These are phyloP conservation scores for Chaenogobius annularis DNA, from an alignment of 2,113 vertebrate species.

Conservation along the genomic window DNA sequence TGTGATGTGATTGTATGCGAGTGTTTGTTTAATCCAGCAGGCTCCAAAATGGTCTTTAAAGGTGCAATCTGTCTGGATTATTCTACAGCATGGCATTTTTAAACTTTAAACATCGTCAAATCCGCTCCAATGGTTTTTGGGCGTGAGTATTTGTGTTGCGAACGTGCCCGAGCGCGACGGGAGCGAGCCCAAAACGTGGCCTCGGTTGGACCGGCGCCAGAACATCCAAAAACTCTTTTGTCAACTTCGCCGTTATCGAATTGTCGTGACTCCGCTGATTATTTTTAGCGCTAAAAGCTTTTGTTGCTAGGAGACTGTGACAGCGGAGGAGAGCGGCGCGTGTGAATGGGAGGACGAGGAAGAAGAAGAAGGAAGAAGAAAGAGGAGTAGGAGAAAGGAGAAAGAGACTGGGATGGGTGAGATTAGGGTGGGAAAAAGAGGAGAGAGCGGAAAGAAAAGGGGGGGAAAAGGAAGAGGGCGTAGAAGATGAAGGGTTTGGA, in stretches of 20 bases:
- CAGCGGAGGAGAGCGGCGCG: conserved; percentile 46
- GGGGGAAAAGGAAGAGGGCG: too few relatives aligned
- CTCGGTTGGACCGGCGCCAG: too few relatives aligned
- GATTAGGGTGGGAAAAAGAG: neutral
- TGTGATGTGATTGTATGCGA: too few relatives aligned
- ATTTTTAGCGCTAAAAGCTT: conserved; percentile 78
- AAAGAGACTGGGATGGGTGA: neutral
- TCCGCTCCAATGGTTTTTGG: too few relatives aligned
- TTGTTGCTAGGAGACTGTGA: conserved; percentile 79
- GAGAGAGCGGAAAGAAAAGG: neutral
- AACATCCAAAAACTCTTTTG: conserved; percentile 37
- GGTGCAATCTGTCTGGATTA: too few relatives aligned
- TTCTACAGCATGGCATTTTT: too few relatives aligned
- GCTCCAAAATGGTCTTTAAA: too few relatives aligned
- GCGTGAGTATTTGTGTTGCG: too few relatives aligned
- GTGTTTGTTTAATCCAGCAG: too few relatives aligned
- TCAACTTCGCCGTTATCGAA: conserved; percentile 57
- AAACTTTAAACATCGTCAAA: too few relatives aligned
- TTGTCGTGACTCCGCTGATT: conserved; percentile 67
- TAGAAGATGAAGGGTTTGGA: neutral
- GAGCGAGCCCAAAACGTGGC: too few relatives aligned
- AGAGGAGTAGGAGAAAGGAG: conserved; percentile 34
- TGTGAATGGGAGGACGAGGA: neutral
- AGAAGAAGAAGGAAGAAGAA: conserved; percentile 25
- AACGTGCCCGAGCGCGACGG: too few relatives aligned